Evolutionary conservation across 2,113 vertebrate genomes (phyloP).

Genomic region (Hipposideros armiger): DNA sequence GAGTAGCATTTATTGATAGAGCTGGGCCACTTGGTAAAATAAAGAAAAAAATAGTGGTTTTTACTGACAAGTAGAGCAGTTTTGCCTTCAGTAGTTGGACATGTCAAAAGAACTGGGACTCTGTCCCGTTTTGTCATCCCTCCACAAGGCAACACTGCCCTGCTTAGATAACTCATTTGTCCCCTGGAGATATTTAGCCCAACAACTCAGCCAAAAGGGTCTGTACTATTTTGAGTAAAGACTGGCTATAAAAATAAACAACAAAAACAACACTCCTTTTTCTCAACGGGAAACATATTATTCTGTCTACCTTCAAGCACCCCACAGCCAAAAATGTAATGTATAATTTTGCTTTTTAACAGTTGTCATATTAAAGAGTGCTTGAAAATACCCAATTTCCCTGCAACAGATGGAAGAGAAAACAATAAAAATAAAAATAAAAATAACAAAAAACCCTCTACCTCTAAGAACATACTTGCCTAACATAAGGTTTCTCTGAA

Average conservation of each 20-base stretch:
- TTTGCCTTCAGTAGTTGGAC: not conserved
- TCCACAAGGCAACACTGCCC: not conserved
- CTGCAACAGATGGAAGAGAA: constrained; percentile 79
- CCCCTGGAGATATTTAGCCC: not conserved
- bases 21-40: not conserved
- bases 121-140: not conserved
- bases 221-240: not conserved
- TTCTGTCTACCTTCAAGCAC: constrained; percentile 70
- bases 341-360: constrained; percentile 74
- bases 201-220: constrained; percentile 5
- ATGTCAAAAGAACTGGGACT: not conserved
- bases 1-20: not conserved
- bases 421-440: constrained; percentile 64
- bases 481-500: constrained; percentile 81
- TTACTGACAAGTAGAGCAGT: not conserved
- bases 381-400: constrained; percentile 73
- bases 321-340: constrained; percentile 47
- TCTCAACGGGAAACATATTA: constrained; percentile 68
- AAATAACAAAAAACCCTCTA: constrained; percentile 39
- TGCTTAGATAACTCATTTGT: constrained; percentile 16
- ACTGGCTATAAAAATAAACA: constrained; percentile 70
- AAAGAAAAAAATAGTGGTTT: not conserved
- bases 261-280: constrained; percentile 61
- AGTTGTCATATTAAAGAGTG: constrained; percentile 76
- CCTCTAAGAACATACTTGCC: constrained; percentile 77